Evolutionary conservation across 2,888 invertebrate genomes (phyloP), one percentile per base, ranked within the genome.

Genomic region (Acleris holmiana): DNA sequence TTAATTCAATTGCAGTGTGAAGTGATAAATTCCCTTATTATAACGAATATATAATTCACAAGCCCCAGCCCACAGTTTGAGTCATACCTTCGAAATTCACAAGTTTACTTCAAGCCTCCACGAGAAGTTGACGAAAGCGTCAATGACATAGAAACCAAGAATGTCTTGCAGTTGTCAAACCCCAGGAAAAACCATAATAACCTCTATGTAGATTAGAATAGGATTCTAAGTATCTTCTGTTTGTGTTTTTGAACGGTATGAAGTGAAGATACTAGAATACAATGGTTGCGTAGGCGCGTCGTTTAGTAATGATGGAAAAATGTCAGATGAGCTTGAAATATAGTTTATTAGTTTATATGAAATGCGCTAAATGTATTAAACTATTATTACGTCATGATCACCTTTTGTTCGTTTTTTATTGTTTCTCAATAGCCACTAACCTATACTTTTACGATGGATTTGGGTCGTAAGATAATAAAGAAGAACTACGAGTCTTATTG

Each of bases 221-320:
- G 49, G 41, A 41, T 10, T 35, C 7, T 44, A 66, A 55, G 46
- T 59, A 13, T 61, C 25, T 35, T 1, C 23, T 47, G 17, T 19
- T 41, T 55, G 17, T 13, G 41, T 41, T 46, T 25, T 10, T 29
- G 19, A 54, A 29, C 17, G 17, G 51, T 46, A 10, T 58, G 29
- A 40, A 21, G 44, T 48, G 25, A 58, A 54, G 29, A 64, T 73
- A 17, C 15, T 77, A 74, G 73, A 75, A 79, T 67, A 86, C 86
- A 87, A 87, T 86, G 74, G 76, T 15, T 67, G 77, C 74, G 88
- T 88, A 71, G 88, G 88, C 74, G 88, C 74, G 86, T 74, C 69
- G 71, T 78, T 81, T 79, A 78, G 83, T 83, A 84, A 84, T 78
- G 73, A 77, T 74, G 74, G 73, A 81, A 85, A 87, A 87, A 85